Conservation (phyloP, 2,113 vertebrate species). For the Protobothrops flavoviridis region DNA sequence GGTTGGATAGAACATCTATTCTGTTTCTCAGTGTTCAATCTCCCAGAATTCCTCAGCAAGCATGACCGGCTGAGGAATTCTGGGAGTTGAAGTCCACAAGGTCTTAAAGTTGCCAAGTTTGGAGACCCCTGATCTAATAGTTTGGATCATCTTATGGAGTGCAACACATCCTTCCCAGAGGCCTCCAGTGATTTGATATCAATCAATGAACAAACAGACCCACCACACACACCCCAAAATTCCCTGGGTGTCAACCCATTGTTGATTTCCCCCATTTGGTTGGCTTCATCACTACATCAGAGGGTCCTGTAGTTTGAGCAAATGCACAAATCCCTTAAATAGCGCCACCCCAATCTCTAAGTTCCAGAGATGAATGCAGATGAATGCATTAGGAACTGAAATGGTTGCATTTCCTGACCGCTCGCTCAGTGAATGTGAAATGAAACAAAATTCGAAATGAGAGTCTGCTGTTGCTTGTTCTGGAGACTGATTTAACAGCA, state of each 20-base stretch:
- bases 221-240: neutral
- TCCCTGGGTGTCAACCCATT: neutral
- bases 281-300: neutral
- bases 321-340: neutral
- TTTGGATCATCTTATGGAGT: neutral
- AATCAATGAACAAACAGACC: neutral
- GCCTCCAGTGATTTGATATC: neutral
- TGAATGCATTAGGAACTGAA: neutral
- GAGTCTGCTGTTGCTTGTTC: neutral
- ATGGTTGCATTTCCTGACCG: neutral
- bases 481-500: conserved; percentile 15
- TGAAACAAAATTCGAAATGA: neutral
- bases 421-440: neutral
- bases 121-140: neutral
- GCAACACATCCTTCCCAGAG: neutral
- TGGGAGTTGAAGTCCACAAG: neutral
- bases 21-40: neutral
- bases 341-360: neutral
- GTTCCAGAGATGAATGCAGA: neutral
- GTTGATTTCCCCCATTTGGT: neutral
- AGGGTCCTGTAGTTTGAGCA: neutral
- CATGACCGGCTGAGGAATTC: neutral
- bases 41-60: neutral
- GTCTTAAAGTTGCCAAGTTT: neutral
- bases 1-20: too few relatives aligned